These are phyloP conservation scores for Cerceris ruficornis DNA, from an alignment of 2,888 invertebrate species.

Conservation along the genomic window DNA sequence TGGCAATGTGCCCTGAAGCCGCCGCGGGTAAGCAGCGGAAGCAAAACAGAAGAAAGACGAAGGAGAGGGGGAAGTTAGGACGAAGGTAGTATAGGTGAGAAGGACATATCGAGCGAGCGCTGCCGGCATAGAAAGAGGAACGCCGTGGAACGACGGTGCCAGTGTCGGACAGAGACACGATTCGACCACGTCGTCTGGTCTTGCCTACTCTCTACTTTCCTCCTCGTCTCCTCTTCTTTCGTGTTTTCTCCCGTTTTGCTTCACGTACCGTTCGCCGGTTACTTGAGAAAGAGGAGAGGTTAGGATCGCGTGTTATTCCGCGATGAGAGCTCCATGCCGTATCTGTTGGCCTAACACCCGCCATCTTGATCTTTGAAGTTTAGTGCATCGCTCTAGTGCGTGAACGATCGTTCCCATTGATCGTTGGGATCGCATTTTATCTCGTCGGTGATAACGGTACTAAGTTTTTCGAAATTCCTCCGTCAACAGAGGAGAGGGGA, in stretches of 20 bases:
- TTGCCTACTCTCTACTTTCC: neutral
- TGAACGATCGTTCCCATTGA: conserved; percentile 36
- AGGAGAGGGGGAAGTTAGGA: conserved; percentile 57
- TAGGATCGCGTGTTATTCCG: conserved; percentile 28
- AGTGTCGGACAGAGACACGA: conserved; percentile 69
- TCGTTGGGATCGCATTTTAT: conserved; percentile 18
- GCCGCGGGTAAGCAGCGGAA: conserved; percentile 23
- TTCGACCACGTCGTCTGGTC: conserved; percentile 53
- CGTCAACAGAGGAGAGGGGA: too few relatives aligned
- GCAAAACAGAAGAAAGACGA: neutral
- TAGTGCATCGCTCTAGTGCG: conserved; percentile 27
- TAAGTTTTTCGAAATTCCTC: neutral
- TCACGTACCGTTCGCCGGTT: conserved; percentile 9
- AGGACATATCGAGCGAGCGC: conserved; percentile 66
- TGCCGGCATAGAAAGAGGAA: conserved; percentile 50
- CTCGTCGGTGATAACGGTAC: conserved; percentile 19
- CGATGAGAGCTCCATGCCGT: conserved; percentile 29
- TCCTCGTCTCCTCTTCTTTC: conserved; percentile 1
- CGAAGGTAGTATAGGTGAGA: conserved; percentile 64
- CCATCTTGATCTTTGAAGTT: conserved; percentile 51
- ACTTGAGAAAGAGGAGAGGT: conserved; percentile 22
- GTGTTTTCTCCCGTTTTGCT: neutral
- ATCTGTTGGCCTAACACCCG: conserved; percentile 31
- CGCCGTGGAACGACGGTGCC: conserved; percentile 45
- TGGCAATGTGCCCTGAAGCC: neutral